Evolutionary conservation across 2,888 invertebrate genomes (phyloP).

Genomic region (Cephalotes varians): DNA sequence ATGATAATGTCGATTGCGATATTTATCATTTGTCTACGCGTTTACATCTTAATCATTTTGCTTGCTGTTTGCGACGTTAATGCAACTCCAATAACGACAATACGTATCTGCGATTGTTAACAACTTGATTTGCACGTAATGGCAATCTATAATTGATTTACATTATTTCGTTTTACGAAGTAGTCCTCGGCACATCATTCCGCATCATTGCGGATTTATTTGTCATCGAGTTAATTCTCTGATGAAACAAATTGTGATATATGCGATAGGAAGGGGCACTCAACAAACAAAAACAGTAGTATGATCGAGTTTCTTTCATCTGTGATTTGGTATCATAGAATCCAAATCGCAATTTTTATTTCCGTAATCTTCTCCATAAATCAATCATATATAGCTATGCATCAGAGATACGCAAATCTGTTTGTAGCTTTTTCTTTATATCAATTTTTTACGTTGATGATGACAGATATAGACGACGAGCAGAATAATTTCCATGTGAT

Average conservation of each 20-base stretch:
- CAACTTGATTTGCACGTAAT: not conserved
- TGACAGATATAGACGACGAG: conserved; percentile 31
- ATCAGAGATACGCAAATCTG: not conserved
- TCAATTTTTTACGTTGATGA: conserved; percentile 39
- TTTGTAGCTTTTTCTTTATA: conserved; percentile 28
- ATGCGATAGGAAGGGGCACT: not conserved
- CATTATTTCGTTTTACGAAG: not conserved
- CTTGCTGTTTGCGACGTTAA: not conserved
- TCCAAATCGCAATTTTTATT: not conserved
- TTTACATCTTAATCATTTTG: not conserved
- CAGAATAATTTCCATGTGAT: conserved; percentile 67
- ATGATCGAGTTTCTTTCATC: not conserved
- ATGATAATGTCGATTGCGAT: not conserved
- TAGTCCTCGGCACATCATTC: not conserved
- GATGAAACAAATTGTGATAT: conserved; percentile 16
- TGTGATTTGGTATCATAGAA: not conserved
- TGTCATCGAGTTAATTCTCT: conserved; percentile 3
- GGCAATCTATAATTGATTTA: conserved; percentile 3
- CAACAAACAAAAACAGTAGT: not conserved
- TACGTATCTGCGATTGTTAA: not conserved
- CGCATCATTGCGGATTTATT: not conserved
- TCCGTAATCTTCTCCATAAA: not conserved
- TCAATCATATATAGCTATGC: not conserved
- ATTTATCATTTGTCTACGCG: not conserved
- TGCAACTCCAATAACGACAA: not conserved